Conservation (phyloP, 2,113 vertebrate species). For the Mirza zaza region DNA sequence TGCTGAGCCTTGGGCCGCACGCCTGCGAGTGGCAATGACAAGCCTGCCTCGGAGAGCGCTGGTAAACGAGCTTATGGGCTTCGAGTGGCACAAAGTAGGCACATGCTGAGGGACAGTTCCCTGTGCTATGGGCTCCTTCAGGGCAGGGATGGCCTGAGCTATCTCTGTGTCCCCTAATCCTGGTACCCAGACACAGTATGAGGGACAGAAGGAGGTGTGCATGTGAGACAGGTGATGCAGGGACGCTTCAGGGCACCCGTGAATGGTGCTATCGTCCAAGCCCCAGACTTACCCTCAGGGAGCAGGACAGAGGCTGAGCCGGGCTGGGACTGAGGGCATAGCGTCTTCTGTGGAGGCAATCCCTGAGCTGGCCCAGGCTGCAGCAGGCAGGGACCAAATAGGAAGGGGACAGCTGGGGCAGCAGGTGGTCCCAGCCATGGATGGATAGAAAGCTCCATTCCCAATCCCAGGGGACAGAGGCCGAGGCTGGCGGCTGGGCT, state of each 20-base stretch:
- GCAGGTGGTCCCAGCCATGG: not conserved
- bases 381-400: not conserved
- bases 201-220: not conserved
- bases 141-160: not conserved
- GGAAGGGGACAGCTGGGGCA: not conserved
- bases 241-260: not conserved
- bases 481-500: not conserved
- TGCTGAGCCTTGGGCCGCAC: not conserved
- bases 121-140: not conserved
- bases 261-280: not conserved
- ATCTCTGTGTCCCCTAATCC: not conserved
- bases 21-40: not conserved
- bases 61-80: not conserved
- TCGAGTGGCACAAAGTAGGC: not conserved
- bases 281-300: not conserved
- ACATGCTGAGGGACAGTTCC: not conserved
- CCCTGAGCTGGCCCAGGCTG: not conserved
- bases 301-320: not conserved
- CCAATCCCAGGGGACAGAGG: not conserved
- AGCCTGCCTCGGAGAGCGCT: not conserved
- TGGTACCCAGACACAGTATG: not conserved
- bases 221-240: not conserved
- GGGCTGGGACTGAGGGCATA: accelerated
- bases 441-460: not conserved
- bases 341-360: not conserved